Conservation (phyloP, 2,888 invertebrate genomes). For the Helicoverpa assulta region DNA sequence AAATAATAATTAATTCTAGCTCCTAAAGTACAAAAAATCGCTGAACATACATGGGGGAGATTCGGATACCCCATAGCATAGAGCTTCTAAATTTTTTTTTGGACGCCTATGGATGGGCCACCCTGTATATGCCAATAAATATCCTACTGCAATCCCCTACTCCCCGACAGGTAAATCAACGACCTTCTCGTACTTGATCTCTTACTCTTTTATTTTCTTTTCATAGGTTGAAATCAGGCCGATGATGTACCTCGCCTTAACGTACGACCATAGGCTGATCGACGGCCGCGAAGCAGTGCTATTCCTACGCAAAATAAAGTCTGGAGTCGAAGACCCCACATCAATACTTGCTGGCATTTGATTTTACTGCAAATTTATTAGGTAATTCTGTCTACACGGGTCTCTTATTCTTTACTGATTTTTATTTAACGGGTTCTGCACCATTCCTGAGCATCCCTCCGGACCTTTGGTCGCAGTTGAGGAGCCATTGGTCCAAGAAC, state of each 20-base stretch:
- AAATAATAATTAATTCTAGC: too few species aligned
- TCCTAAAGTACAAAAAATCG: too few species aligned
- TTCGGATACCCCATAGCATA: too few species aligned
- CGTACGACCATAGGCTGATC: slow-evolving; percentile 99
- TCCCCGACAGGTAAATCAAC: too few species aligned
- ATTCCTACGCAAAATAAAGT: slow-evolving; percentile 98
- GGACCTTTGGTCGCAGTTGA: neutral
- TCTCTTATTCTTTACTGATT: neutral
- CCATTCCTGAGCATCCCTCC: neutral
- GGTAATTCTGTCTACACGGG: slow-evolving; percentile 6
- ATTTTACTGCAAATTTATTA: slow-evolving; percentile 57
- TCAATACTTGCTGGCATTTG: slow-evolving; percentile 98
- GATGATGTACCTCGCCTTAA: slow-evolving; percentile 99
- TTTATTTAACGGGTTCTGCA: neutral
- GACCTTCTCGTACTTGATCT: too few species aligned
- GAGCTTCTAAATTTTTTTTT: too few species aligned
- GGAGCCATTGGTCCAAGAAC: neutral
- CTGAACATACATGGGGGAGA: too few species aligned
- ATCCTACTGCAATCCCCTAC: too few species aligned
- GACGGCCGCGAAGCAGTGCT: slow-evolving; percentile 99
- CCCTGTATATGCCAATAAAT: too few species aligned
- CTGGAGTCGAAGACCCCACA: slow-evolving; percentile 98
- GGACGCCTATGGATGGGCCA: too few species aligned
- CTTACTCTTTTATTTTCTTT: slow-evolving; percentile 10
- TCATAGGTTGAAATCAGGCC: slow-evolving; percentile 98